phyloP scores from a whole-genome alignment of 2,888 invertebrate species.

The Crioceris asparagi region DNA sequence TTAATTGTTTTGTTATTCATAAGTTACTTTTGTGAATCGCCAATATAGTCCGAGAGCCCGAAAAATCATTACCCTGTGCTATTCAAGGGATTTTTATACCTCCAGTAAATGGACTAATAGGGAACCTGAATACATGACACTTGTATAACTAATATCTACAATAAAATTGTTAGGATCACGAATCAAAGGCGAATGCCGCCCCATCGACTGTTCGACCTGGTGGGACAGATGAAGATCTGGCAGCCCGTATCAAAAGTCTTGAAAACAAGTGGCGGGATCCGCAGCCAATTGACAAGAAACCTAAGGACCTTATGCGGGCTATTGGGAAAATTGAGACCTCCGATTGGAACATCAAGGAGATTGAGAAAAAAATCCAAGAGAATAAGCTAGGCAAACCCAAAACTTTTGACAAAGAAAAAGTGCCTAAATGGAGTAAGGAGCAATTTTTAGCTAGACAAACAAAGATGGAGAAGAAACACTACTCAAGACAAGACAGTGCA shows the following conservation, averaged over 20 bases:
- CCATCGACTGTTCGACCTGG: conserved; percentile 23
- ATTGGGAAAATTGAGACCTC: conserved; percentile 73
- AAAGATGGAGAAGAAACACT: conserved; percentile 57
- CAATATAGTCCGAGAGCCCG: no score
- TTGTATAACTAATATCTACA: no score
- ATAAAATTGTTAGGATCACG: conserved; percentile 36
- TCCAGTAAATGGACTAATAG: no score
- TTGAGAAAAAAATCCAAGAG: conserved; percentile 79
- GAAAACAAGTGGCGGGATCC: conserved; percentile 64
- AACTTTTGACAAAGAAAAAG: conserved; percentile 53
- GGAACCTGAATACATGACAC: no score
- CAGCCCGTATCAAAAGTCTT: conserved; percentile 56
- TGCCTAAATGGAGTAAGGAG: conserved; percentile 86
- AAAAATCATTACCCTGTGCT: no score
- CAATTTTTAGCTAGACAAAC: conserved; percentile 61
- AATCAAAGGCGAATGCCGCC: conserved; percentile 27
- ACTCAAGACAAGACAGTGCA: conserved; percentile 46
- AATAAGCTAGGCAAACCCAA: conserved; percentile 47
- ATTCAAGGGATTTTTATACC: no score
- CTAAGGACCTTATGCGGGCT: conserved; percentile 74
- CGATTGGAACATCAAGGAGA: conserved; percentile 86
- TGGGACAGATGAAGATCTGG: conserved; percentile 45
- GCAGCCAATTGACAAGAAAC: conserved; percentile 58
- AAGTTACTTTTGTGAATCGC: no score
- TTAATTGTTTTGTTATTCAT: no score